Conservation (phyloP, 2,797 vertebrate genomes). For the Channa striata region DNA sequence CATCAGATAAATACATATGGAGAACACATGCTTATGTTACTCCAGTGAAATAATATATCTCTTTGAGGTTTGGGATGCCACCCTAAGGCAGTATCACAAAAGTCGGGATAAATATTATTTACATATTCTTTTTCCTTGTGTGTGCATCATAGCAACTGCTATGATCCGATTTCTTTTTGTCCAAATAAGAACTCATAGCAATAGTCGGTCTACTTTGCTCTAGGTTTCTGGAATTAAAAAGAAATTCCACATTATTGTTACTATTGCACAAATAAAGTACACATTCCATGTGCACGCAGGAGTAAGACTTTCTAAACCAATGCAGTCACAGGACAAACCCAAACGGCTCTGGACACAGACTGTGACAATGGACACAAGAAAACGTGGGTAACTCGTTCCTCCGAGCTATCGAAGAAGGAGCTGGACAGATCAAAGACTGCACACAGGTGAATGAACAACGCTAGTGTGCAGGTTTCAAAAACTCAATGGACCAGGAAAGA, state of each 20-base stretch:
- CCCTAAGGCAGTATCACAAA: slow-evolving; percentile 43
- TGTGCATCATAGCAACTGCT: slow-evolving; percentile 37
- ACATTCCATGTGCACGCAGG: slow-evolving; percentile 61
- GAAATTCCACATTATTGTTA: slow-evolving; percentile 43
- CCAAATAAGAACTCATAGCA: slow-evolving; percentile 22
- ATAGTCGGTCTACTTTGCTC: slow-evolving; percentile 31
- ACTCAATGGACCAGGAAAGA: neutral
- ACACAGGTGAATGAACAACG: neutral
- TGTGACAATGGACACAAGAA: slow-evolving; percentile 24
- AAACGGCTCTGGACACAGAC: slow-evolving; percentile 25
- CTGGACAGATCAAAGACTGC: slow-evolving; percentile 7
- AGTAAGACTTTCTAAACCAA: slow-evolving; percentile 51
- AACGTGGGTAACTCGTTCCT: slow-evolving; percentile 24
- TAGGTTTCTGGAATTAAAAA: slow-evolving; percentile 38
- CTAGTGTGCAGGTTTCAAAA: neutral
- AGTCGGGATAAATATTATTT: slow-evolving; percentile 75
- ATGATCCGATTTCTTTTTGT: slow-evolving; percentile 28
- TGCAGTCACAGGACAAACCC: slow-evolving; percentile 45
- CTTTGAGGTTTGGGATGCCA: slow-evolving; percentile 52
- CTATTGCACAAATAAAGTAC: slow-evolving; percentile 74
- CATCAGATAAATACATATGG: slow-evolving; percentile 52
- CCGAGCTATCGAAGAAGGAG: slow-evolving; percentile 1
- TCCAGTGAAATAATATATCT: slow-evolving; percentile 49
- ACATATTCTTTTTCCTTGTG: slow-evolving; percentile 54
- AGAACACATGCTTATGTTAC: slow-evolving; percentile 49